Evolutionary conservation across 2,797 vertebrate genomes (phyloP).

Genomic region (Gallinago nigripennis): DNA sequence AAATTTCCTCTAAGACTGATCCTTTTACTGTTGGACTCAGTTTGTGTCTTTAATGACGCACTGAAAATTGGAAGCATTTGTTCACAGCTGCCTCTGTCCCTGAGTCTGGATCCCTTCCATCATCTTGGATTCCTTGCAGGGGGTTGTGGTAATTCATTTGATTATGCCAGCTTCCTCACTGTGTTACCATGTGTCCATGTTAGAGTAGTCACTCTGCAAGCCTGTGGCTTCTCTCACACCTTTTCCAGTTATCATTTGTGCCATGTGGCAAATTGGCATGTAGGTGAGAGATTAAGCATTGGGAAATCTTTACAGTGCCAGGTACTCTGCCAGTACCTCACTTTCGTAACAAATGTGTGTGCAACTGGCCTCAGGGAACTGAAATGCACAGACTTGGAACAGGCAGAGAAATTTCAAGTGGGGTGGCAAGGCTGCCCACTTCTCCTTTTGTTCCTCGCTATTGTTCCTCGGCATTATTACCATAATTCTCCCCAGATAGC

Average conservation of each 20-base stretch:
- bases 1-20: background rate
- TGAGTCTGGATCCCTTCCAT: slow-evolving; percentile 4
- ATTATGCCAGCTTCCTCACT: background rate
- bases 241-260: background rate
- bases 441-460: background rate
- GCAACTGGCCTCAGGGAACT: accelerated
- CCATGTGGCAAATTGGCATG: background rate
- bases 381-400: background rate
- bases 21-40: background rate
- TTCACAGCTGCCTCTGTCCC: slow-evolving; percentile 7
- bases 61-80: background rate
- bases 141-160: background rate
- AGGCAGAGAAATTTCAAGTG: background rate
- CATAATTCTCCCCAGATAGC: background rate
- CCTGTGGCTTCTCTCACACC: background rate
- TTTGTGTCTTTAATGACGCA: background rate
- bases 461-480: background rate
- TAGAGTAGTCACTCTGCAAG: background rate
- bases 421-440: background rate
- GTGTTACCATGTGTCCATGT: background rate
- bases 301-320: background rate
- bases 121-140: background rate
- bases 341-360: background rate
- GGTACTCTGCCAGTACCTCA: background rate
- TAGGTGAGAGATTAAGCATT: background rate